phyloP scores from a whole-genome alignment of 1,140 invertebrate species.

The Zaprionus gabonicus region DNA sequence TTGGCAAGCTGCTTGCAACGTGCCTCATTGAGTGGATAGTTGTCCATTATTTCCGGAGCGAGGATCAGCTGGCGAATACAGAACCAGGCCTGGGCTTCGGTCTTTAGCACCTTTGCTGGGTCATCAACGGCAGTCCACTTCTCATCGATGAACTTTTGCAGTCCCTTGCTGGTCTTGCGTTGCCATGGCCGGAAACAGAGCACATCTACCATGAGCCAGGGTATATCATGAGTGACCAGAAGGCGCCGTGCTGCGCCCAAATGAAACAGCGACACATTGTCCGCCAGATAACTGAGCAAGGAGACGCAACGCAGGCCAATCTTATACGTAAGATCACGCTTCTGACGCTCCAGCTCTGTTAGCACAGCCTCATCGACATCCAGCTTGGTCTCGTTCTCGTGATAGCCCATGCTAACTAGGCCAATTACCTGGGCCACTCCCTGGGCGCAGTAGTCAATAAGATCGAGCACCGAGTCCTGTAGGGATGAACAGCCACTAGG shows the following conservation, averaged over 20 bases:
- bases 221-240: slow-evolving; percentile 89
- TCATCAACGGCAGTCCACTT: slow-evolving; percentile 88
- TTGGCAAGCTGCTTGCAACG: slow-evolving; percentile 86
- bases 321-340: slow-evolving; percentile 88
- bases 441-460: slow-evolving; percentile 90
- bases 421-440: slow-evolving; percentile 86
- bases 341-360: slow-evolving; percentile 88
- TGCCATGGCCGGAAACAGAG: slow-evolving; percentile 89
- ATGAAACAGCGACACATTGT: slow-evolving; percentile 87
- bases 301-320: slow-evolving; percentile 90
- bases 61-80: slow-evolving; percentile 88
- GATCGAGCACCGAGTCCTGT: slow-evolving; percentile 89
- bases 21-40: slow-evolving; percentile 90
- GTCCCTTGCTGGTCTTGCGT: slow-evolving; percentile 86
- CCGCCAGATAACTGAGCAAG: slow-evolving; percentile 87
- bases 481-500: slow-evolving; percentile 89
- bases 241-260: slow-evolving; percentile 87
- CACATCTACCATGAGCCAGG: slow-evolving; percentile 89
- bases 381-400: slow-evolving; percentile 77
- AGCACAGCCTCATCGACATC: slow-evolving; percentile 85
- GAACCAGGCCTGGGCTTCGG: slow-evolving; percentile 90
- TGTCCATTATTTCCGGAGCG: slow-evolving; percentile 86
- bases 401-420: slow-evolving; percentile 78
- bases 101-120: slow-evolving; percentile 86
- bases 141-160: slow-evolving; percentile 86